Evolutionary conservation across 2,888 invertebrate genomes (phyloP).

Genomic region (Meta bourneti): DNA sequence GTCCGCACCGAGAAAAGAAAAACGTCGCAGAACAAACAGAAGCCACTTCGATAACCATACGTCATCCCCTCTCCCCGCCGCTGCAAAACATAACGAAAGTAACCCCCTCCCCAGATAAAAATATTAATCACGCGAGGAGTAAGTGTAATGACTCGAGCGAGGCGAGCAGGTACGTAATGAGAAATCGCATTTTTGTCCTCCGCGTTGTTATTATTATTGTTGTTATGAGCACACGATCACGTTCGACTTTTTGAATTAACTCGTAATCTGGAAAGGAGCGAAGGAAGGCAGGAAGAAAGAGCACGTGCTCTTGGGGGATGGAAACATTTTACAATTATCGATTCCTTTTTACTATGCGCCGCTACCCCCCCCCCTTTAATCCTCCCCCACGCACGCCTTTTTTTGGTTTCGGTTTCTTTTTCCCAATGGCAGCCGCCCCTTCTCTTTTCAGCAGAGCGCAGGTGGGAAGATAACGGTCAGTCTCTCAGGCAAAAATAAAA

Average conservation of each 20-base stretch:
- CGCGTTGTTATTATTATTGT: neutral
- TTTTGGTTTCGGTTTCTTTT: constrained; percentile 11
- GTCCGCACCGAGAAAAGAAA: neutral
- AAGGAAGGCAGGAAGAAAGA: constrained; percentile 9
- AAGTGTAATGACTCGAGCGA: constrained; percentile 47
- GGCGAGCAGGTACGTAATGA: constrained; percentile 46
- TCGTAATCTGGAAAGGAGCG: constrained; percentile 56
- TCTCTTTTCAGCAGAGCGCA: neutral
- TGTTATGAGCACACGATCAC: constrained; percentile 44
- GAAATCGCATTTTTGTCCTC: constrained; percentile 47
- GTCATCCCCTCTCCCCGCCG: constrained; percentile 12
- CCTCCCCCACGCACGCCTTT: neutral
- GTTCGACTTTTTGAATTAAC: constrained; percentile 70
- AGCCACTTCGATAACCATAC: constrained; percentile 9
- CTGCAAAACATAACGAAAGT: constrained; percentile 16
- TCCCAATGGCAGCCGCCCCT: neutral
- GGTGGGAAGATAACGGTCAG: neutral
- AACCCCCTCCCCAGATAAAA: constrained; percentile 37
- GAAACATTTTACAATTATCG: constrained; percentile 70
- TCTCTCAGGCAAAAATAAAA: neutral
- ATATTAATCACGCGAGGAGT: constrained; percentile 67
- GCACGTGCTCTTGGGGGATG: constrained; percentile 13
- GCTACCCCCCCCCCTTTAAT: neutral
- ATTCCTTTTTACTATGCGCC: constrained; percentile 25
- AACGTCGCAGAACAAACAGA: neutral